phyloP scores from a whole-genome alignment of 2,888 invertebrate genomes.

The Volucella bombylans region DNA sequence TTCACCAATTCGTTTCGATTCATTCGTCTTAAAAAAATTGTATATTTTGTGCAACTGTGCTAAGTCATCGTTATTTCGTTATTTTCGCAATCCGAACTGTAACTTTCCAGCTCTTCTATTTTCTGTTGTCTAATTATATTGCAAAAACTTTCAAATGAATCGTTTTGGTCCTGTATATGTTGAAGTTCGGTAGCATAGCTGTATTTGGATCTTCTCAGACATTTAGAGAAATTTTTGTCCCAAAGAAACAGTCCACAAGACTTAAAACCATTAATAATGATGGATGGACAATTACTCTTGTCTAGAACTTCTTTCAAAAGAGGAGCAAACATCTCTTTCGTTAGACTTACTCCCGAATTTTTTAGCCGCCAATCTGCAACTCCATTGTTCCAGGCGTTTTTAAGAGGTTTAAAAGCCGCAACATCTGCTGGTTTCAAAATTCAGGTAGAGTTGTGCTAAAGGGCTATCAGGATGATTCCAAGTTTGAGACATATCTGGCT shows the following conservation, averaged over 20 bases:
- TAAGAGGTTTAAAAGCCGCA: conserved; percentile 26
- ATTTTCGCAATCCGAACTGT: background rate
- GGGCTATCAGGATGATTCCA: no score
- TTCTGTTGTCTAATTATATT: conserved; percentile 1
- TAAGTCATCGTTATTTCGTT: background rate
- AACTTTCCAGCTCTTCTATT: conserved; percentile 4
- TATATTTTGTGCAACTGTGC: background rate
- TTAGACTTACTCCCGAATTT: conserved; percentile 22
- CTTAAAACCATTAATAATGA: conserved; percentile 21
- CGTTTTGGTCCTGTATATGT: no score
- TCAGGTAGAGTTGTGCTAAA: no score
- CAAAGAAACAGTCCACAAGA: conserved; percentile 16
- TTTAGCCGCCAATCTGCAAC: conserved; percentile 25
- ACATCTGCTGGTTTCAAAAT: conserved; percentile 30
- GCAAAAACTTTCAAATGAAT: conserved; percentile 7
- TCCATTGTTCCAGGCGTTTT: no score
- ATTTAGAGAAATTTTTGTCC: conserved; percentile 20
- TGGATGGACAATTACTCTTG: conserved; percentile 21
- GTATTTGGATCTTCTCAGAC: conserved; percentile 13
- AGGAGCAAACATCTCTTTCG: conserved; percentile 13
- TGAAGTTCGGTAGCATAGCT: no score
- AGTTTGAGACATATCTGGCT: conserved; percentile 9
- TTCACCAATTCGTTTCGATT: background rate
- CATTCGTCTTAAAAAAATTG: conserved; percentile 7
- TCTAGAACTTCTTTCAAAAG: conserved; percentile 10